These are phyloP conservation scores for Ornithoptera alexandrae DNA, from an alignment of 2,888 invertebrate species.

Conservation along the genomic window DNA sequence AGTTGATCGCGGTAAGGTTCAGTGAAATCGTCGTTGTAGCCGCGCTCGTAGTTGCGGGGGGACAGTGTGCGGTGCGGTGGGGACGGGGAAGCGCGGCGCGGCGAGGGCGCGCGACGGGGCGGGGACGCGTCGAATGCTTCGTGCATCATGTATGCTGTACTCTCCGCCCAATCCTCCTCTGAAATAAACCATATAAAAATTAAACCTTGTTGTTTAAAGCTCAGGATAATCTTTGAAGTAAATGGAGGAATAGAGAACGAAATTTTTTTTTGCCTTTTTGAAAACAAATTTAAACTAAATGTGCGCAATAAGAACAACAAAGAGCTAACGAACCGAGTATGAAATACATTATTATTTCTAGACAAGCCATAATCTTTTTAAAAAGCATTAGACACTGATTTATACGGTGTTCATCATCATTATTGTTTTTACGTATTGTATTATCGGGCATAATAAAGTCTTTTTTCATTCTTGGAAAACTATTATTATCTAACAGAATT, in stretches of 20 bases:
- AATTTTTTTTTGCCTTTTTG: background rate
- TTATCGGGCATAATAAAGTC: no score
- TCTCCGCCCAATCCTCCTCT: slow-evolving; percentile 89
- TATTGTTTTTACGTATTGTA: no score
- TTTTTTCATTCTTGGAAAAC: no score
- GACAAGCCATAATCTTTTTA: no score
- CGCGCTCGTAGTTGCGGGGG: slow-evolving; percentile 50
- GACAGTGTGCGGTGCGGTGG: slow-evolving; percentile 53
- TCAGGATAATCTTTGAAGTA: background rate
- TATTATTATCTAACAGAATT: no score
- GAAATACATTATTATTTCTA: no score
- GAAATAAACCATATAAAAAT: slow-evolving; percentile 51
- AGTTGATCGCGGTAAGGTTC: slow-evolving; percentile 60
- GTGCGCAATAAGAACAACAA: no score
- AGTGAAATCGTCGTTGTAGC: slow-evolving; percentile 45
- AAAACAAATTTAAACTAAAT: no score
- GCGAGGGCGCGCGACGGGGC: slow-evolving; percentile 47
- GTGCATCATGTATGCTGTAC: slow-evolving; percentile 83
- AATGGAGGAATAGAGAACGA: background rate
- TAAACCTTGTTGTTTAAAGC: background rate
- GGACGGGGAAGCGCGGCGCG: slow-evolving; percentile 43
- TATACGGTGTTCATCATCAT: no score
- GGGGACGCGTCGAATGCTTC: slow-evolving; percentile 76
- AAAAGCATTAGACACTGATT: no score
- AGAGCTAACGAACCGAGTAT: no score